Percentiles rank a stretch among this genome's conserved stretches.
Conservation (phyloP, 1,140 invertebrate species). For the Gonioctena quinquepunctata region DNA sequence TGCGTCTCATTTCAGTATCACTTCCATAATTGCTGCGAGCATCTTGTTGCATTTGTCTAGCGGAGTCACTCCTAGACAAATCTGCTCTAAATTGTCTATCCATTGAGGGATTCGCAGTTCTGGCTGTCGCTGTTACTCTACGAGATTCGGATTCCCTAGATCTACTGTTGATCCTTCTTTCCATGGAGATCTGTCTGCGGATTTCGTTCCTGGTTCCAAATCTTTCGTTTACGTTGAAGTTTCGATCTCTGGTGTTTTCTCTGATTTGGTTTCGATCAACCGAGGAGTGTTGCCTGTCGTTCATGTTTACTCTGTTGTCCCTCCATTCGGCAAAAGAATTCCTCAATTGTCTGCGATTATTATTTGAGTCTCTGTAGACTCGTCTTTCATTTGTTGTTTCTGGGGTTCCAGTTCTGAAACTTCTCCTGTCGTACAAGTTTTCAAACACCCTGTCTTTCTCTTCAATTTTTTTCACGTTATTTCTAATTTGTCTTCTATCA, state of each 20-base stretch:
- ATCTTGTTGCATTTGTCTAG: neutral
- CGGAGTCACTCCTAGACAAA: slow-evolving; percentile 8
- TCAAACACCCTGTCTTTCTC: slow-evolving; percentile 11
- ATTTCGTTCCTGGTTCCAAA: neutral
- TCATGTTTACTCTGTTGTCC: neutral
- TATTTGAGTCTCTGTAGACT: neutral
- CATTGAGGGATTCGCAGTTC: neutral
- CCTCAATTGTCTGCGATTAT: neutral
- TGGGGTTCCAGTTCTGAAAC: slow-evolving; percentile 13
- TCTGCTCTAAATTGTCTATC: neutral
- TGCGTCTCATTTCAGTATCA: no score
- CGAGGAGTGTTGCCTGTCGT: neutral
- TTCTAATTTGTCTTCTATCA: neutral
- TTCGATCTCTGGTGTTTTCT: neutral
- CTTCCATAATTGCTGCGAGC: neutral
- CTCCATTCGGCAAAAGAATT: neutral
- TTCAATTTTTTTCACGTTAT: neutral
- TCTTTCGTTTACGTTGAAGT: neutral
- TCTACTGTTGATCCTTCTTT: neutral
- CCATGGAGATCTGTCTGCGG: neutral
- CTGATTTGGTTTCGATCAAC: neutral
- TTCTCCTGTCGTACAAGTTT: slow-evolving; percentile 15
- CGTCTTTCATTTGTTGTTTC: neutral
- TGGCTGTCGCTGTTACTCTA: neutral
- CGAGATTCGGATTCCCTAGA: neutral